phyloP scores from a whole-genome alignment of 2,113 vertebrate genomes.

The Otocyon megalotis region DNA sequence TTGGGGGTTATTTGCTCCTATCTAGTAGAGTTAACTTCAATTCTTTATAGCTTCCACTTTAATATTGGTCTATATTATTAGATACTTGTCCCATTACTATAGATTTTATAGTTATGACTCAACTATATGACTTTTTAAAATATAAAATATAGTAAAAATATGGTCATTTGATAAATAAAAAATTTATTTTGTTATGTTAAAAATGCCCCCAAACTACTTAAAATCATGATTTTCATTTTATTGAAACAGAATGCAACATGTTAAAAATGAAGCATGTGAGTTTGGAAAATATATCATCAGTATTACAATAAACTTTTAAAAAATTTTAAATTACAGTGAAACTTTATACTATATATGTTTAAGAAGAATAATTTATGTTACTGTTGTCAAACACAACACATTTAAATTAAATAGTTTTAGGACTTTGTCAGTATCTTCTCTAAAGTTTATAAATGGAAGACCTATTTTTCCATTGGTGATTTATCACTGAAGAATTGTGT shows the following conservation, averaged over 20 bases:
- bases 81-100: background rate
- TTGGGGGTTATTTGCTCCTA: background rate
- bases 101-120: background rate
- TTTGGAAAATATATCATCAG: background rate
- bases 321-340: background rate
- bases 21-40: background rate
- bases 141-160: background rate
- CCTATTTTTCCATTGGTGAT: conserved; percentile 59
- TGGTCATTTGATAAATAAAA: background rate
- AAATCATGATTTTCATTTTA: background rate
- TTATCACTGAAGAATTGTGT: conserved; percentile 64
- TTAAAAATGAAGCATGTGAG: background rate
- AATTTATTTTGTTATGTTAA: background rate
- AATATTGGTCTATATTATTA: background rate
- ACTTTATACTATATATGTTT: background rate
- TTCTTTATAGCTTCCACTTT: background rate
- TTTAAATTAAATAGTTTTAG: conserved; percentile 43
- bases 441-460: conserved; percentile 66
- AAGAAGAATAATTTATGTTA: background rate
- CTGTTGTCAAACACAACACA: background rate
- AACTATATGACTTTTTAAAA: background rate
- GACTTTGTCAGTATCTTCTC: background rate
- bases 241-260: background rate
- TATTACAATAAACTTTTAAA: background rate
- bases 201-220: background rate